A percentile compares a stretch with the other conserved stretches of the same genome.
Evolutionary conservation across 2,888 invertebrate genomes (phyloP).

Genomic region (Teleiodes luculella): DNA sequence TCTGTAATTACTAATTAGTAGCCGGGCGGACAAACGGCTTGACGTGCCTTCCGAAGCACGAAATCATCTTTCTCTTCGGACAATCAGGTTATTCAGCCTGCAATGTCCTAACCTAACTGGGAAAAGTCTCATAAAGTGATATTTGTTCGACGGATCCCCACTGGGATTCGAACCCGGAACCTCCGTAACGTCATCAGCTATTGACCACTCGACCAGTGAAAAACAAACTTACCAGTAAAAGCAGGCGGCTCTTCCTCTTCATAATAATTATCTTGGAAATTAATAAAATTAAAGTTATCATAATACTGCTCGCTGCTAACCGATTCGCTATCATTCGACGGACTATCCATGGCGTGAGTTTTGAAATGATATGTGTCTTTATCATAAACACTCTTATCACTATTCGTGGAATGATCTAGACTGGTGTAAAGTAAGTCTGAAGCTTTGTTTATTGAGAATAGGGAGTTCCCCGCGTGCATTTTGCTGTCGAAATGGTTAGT

Average conservation of each 20-base stretch:
- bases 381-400: neutral
- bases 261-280: constrained; percentile 11
- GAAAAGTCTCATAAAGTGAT: no score
- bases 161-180: no score
- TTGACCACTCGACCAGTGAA: no score
- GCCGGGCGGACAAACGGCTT: no score
- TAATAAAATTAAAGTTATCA: constrained; percentile 6
- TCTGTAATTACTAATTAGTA: no score
- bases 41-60: no score
- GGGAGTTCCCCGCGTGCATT: constrained; percentile 28
- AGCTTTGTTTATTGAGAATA: constrained; percentile 29
- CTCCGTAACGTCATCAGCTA: no score
- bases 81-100: no score
- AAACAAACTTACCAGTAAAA: neutral
- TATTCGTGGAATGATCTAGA: neutral
- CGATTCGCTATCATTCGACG: neutral
- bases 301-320: neutral
- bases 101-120: no score
- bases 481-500: constrained; percentile 25
- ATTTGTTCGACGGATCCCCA: no score
- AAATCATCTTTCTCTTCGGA: no score
- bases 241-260: constrained; percentile 9
- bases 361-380: constrained; percentile 24
- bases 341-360: neutral
- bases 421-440: constrained; percentile 25